These are phyloP conservation scores for Ridgeia piscesae DNA, from an alignment of 1,140 invertebrate genomes.

Conservation along the genomic window DNA sequence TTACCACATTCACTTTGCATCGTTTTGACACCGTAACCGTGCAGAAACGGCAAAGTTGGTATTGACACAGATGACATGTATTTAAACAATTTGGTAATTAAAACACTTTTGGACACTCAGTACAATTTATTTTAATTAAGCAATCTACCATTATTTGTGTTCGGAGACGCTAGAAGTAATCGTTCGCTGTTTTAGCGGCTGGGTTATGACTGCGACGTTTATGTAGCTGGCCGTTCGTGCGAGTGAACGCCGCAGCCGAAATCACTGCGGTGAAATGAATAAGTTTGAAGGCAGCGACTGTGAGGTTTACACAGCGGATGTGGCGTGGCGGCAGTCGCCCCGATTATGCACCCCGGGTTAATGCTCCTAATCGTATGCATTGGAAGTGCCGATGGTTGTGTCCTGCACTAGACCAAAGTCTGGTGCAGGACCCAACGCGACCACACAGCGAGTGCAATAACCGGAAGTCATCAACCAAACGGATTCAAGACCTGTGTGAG, in stretches of 20 bases:
- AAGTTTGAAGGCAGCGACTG: background rate
- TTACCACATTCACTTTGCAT: background rate
- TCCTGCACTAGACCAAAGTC: background rate
- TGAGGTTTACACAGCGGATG: background rate
- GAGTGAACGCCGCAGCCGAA: background rate
- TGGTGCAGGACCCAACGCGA: background rate
- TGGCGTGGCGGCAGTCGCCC: background rate
- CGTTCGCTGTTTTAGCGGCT: background rate
- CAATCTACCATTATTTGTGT: background rate
- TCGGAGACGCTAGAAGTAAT: background rate
- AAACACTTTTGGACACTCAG: no score
- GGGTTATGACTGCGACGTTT: background rate
- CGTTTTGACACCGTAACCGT: no score
- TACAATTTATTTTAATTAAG: background rate
- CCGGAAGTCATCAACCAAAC: no score
- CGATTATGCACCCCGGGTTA: background rate
- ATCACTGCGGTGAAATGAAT: background rate
- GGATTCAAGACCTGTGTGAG: no score
- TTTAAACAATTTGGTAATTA: no score
- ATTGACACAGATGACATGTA: background rate
- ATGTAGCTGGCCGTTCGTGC: background rate
- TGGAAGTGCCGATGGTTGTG: background rate
- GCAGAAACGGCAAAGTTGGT: background rate
- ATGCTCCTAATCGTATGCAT: background rate
- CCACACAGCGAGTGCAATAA: background rate